Base-by-base conservation (phyloP, 1,140 invertebrate species). In the Brachystomella parvula region DNA sequence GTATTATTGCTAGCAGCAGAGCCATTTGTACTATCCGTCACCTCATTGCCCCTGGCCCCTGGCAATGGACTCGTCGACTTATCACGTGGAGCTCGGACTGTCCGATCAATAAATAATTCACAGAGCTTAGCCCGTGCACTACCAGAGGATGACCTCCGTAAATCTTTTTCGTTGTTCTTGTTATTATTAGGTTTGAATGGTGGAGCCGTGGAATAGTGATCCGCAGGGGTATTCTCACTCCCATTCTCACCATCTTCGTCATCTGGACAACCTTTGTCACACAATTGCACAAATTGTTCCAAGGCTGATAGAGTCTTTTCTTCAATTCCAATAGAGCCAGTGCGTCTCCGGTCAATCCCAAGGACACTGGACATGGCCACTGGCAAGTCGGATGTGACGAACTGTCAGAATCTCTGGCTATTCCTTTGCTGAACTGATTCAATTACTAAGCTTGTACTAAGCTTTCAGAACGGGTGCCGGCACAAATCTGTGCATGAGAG, bases 51-150 rank as follows among this genome's bases (percentile, higher is more conserved):
- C 26, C 9, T 49, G 26, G 47, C 32, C 3, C 2, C 21, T 1
- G 32, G 30, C 6, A n/a, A 62, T 62, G n/a, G 28, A 15, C 19
- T 61, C 39, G 31, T 61, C 26, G 29, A 44, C 32, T 63, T 56
- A 57, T 60, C 47, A 29, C 35, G 24, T 2, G 2, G 28, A 15
- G 1, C 67, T 6, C 65, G 47, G 19, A 69, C 3, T 30, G 31
- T 53, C 19, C 60, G 68, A 61, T 71, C 70, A 53, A 71, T 68
- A 64, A 71, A 71, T 44, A 71, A 58, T 53, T 71, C 70, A 69
- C 70, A 68, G 24, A 71, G 47, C 47, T 69, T 71, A 15, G 67
- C 70, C 32, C 65, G 6, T 12, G 53, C 53, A 12, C 64, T 56
- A 66, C 64, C 57, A 61, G 49, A 44, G 63, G 33, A 39, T 64